phyloP scores from a whole-genome alignment of 2,113 vertebrate species.

The Motacilla alba region DNA sequence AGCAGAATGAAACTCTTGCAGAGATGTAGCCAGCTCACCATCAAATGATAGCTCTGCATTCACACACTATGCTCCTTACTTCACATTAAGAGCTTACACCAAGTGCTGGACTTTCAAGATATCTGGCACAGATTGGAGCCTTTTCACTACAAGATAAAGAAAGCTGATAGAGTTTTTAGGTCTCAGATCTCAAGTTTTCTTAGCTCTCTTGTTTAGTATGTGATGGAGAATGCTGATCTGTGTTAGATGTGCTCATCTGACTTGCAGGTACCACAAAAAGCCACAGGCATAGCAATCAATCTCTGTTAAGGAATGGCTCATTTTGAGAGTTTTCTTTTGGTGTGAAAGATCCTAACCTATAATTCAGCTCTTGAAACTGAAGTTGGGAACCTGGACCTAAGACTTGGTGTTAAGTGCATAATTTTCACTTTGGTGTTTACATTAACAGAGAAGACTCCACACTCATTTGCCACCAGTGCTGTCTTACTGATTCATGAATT shows the following conservation, averaged over 20 bases:
- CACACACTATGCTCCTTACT: fast-evolving
- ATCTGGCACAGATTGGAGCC: background rate
- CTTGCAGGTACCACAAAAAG: background rate
- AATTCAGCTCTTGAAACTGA: background rate
- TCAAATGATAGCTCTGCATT: background rate
- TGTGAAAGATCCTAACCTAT: background rate
- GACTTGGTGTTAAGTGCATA: background rate
- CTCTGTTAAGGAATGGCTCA: background rate
- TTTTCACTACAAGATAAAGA: background rate
- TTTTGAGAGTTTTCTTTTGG: background rate
- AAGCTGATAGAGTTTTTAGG: background rate
- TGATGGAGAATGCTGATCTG: background rate
- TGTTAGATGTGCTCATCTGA: background rate
- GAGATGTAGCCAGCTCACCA: background rate
- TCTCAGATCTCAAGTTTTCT: background rate
- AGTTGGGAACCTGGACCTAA: background rate
- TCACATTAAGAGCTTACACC: background rate
- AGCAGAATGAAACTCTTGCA: background rate
- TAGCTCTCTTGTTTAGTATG: background rate
- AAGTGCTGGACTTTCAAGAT: background rate
- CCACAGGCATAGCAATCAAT: background rate
- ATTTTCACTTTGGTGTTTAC: background rate
- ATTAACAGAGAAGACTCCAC: background rate
- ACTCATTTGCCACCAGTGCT: background rate
- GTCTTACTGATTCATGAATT: background rate